Evolutionary conservation across 1,140 invertebrate species (phyloP).

Genomic region (Sarcophaga bullata): DNA sequence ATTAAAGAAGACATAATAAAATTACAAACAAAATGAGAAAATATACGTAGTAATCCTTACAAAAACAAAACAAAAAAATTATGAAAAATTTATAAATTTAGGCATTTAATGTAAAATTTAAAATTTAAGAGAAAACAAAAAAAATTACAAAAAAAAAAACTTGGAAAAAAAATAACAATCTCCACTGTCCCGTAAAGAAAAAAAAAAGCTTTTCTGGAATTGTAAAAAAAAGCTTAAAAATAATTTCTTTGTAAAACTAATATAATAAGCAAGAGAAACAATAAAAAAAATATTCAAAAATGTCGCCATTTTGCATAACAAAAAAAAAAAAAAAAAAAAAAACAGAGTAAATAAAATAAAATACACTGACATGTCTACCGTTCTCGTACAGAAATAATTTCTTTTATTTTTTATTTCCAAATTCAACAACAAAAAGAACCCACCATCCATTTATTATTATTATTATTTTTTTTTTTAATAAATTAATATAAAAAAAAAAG

Average conservation of each 20-base stretch:
- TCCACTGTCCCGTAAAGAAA: not conserved
- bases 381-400: not conserved
- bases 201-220: not conserved
- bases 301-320: conserved; percentile 43
- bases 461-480: not conserved
- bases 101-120: conserved; percentile 38
- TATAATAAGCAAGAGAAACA: conserved; percentile 27
- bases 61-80: conserved; percentile 31
- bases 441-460: conserved; percentile 8
- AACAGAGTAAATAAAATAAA: not conserved
- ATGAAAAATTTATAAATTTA: conserved; percentile 34
- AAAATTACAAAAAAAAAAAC: conserved; percentile 3
- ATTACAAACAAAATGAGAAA: not conserved
- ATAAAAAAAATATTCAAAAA: conserved; percentile 29
- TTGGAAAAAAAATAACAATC: not conserved
- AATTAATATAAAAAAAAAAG: not conserved
- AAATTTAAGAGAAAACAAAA: conserved; percentile 11
- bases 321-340: not conserved
- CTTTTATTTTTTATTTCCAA: not conserved
- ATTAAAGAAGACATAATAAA: conserved; percentile 3
- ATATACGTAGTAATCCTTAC: conserved; percentile 15
- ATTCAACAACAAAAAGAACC: not conserved
- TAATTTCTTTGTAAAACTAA: conserved; percentile 42
- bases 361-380: not conserved
- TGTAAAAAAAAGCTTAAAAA: conserved; percentile 20